These are phyloP conservation scores for Cephus spinipes DNA, from an alignment of 2,888 invertebrate species.

Conservation along the genomic window DNA sequence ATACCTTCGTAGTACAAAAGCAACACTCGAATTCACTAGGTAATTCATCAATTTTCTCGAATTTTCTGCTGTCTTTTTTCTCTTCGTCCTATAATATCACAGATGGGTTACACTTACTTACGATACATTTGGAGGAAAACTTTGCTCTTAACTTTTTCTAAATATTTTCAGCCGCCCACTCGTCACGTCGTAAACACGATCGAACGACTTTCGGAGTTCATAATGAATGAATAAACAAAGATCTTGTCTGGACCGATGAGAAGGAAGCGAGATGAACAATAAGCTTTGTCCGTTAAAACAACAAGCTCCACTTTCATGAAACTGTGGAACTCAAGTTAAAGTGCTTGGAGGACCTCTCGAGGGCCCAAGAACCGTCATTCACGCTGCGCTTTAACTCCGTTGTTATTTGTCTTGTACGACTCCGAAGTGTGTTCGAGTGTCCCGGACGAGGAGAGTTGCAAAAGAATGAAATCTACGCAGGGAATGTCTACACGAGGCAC, in stretches of 20 bases:
- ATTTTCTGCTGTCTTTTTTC: slow-evolving; percentile 74
- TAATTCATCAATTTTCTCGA: slow-evolving; percentile 86
- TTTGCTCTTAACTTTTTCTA: slow-evolving; percentile 5
- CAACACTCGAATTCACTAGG: slow-evolving; percentile 97
- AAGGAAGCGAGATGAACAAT: not conserved
- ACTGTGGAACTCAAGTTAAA: not conserved
- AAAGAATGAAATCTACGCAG: not conserved
- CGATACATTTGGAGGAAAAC: not conserved
- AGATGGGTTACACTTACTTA: slow-evolving; percentile 52
- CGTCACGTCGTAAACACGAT: not conserved
- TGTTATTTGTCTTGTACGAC: not conserved
- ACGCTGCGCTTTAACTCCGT: not conserved
- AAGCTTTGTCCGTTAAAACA: not conserved
- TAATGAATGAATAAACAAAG: not conserved
- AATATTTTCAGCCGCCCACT: not conserved
- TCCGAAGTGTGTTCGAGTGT: not conserved
- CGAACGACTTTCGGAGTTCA: not conserved
- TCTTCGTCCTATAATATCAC: slow-evolving; percentile 69
- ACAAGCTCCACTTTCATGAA: not conserved
- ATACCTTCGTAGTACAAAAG: slow-evolving; percentile 96
- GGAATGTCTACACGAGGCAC: not conserved
- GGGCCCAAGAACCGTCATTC: not conserved
- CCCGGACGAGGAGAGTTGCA: not conserved
- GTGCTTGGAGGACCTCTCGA: not conserved
- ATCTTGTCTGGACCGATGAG: not conserved